phyloP scores from a whole-genome alignment of 2,888 invertebrate genomes.

The Cistogaster globosa region DNA sequence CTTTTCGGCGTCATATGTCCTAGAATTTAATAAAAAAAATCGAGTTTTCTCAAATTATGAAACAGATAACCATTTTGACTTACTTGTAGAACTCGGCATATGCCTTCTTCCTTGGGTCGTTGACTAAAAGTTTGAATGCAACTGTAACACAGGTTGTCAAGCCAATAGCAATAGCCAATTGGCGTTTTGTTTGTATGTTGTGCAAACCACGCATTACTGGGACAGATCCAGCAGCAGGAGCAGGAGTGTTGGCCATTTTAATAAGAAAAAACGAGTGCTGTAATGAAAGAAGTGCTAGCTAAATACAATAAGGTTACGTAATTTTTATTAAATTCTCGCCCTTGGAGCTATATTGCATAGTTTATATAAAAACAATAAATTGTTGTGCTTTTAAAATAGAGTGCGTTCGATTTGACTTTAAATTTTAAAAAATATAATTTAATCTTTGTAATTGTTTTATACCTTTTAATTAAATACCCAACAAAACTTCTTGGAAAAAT shows the following conservation, averaged over 20 bases:
- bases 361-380: too few relatives aligned
- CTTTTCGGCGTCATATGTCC: conserved; percentile 82
- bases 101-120: conserved; percentile 84
- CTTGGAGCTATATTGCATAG: neutral
- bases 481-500: conserved; percentile 9
- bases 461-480: conserved; percentile 39
- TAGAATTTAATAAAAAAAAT: conserved; percentile 69
- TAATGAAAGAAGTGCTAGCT: conserved; percentile 50
- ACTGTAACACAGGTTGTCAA: conserved; percentile 82
- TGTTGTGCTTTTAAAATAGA: too few relatives aligned
- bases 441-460: neutral
- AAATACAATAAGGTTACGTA: conserved; percentile 70
- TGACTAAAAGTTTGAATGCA: conserved; percentile 84
- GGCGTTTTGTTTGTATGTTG: conserved; percentile 85
- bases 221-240: conserved; percentile 82
- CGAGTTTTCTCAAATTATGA: neutral
- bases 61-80: conserved; percentile 73
- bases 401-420: too few relatives aligned
- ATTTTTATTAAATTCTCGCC: conserved; percentile 26
- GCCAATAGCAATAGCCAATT: conserved; percentile 84
- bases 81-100: conserved; percentile 92
- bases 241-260: conserved; percentile 79
- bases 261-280: conserved; percentile 46
- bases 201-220: conserved; percentile 90
- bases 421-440: too few relatives aligned